Conservation (phyloP, 1,140 invertebrate species). For the Trachymyrmex septentrionalis region DNA sequence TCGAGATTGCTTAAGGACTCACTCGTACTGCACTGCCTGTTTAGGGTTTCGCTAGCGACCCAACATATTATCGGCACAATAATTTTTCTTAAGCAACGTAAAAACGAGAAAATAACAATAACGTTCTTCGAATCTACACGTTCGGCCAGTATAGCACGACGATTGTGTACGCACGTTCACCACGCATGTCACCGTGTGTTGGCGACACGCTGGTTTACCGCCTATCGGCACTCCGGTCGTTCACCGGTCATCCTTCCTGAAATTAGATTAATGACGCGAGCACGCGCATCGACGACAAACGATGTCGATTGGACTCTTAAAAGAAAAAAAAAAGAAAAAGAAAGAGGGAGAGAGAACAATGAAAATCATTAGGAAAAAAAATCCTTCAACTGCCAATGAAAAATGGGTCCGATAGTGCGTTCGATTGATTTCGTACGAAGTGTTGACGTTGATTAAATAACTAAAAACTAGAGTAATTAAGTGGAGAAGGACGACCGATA, state of each 20-base stretch:
- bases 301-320: not conserved
- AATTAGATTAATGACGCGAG: constrained; percentile 52
- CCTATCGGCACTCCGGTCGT: constrained; percentile 13
- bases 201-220: not conserved
- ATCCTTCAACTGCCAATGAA: constrained; percentile 51
- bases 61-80: constrained; percentile 87
- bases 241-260: constrained; percentile 35
- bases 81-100: constrained; percentile 86
- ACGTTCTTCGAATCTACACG: constrained; percentile 77
- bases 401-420: not conserved
- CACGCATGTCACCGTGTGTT: not conserved
- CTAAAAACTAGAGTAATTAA: constrained; percentile 41
- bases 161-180: constrained; percentile 14
- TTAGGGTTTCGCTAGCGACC: constrained; percentile 86
- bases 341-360: too few species aligned
- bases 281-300: not conserved
- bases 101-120: constrained; percentile 76
- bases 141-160: constrained; percentile 53
- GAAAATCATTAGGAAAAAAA: constrained; percentile 1
- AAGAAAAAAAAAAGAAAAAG: too few species aligned
- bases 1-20: constrained; percentile 87
- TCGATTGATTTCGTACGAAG: constrained; percentile 32
- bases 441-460: constrained; percentile 17
- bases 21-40: constrained; percentile 87
- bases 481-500: constrained; percentile 31